These are phyloP conservation scores for Drosophila meridionalis DNA, from an alignment of 2,888 invertebrate species.

Conservation along the genomic window DNA sequence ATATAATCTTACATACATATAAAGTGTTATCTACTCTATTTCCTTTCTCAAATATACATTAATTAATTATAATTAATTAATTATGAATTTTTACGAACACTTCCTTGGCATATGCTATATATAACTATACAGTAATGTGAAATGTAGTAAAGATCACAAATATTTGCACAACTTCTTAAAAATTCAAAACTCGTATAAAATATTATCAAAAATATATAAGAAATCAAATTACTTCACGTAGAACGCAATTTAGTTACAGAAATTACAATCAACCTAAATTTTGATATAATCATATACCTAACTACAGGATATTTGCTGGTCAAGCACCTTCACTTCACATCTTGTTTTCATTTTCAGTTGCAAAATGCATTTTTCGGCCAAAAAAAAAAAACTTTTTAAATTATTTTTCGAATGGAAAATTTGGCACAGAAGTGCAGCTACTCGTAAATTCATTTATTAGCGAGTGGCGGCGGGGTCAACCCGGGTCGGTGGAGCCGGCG, in stretches of 20 bases:
- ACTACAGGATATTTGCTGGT: slow-evolving; percentile 1
- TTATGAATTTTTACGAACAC: too few species aligned
- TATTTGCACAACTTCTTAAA: too few species aligned
- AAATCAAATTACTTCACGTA: neutral
- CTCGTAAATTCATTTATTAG: slow-evolving; percentile 84
- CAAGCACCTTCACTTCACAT: neutral
- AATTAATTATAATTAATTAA: too few species aligned
- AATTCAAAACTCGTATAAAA: too few species aligned
- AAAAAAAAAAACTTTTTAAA: slow-evolving; percentile 58
- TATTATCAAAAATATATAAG: neutral
- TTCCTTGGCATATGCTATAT: too few species aligned
- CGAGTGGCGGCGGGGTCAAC: slow-evolving; percentile 20
- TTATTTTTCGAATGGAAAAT: slow-evolving; percentile 63
- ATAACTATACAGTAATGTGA: too few species aligned
- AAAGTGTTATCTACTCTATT: too few species aligned
- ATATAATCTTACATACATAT: too few species aligned
- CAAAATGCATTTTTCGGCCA: slow-evolving; percentile 21
- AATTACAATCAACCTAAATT: too few species aligned
- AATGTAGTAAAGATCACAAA: too few species aligned
- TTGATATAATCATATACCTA: neutral
- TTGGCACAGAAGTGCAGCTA: slow-evolving; percentile 71
- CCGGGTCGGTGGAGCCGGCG: slow-evolving; percentile 16
- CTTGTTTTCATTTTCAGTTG: slow-evolving; percentile 27
- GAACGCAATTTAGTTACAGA: neutral
- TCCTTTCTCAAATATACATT: too few species aligned